Conservation (phyloP, 2,113 vertebrate genomes). For the Acanthisitta chloris region DNA sequence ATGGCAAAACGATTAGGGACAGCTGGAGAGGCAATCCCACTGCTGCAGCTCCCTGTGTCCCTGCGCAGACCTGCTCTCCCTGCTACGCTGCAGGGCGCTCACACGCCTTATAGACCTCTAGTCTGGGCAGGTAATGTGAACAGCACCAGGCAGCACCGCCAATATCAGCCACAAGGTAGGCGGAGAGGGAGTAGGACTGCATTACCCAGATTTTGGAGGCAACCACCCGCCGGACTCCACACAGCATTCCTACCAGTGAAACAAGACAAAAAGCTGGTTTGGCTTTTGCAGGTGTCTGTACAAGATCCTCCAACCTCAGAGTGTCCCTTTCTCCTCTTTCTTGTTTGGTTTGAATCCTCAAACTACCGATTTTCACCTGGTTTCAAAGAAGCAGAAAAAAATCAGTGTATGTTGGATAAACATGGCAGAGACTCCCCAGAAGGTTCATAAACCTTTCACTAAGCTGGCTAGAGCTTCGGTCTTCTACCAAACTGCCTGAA, state of each 20-base stretch:
- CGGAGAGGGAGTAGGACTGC: not conserved
- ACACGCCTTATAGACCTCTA: rapidly evolving
- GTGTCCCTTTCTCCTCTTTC: not conserved
- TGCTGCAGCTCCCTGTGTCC: not conserved
- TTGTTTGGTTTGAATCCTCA: not conserved
- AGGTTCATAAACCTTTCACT: slow-evolving; percentile 25
- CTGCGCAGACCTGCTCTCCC: rapidly evolving
- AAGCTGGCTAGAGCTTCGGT: not conserved
- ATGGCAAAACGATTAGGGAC: not conserved
- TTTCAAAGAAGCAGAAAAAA: not conserved
- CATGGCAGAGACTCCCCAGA: rapidly evolving
- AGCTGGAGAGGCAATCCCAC: not conserved
- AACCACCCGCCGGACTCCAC: rapidly evolving
- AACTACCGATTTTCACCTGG: not conserved
- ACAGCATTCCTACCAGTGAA: not conserved
- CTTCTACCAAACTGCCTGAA: not conserved
- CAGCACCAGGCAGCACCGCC: no score
- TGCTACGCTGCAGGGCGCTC: rapidly evolving
- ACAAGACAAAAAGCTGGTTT: not conserved
- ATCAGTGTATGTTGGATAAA: not conserved
- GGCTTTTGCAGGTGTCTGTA: not conserved
- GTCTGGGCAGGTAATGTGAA: not conserved
- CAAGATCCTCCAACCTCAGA: not conserved
- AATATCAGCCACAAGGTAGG: not conserved
- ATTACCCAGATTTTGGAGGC: not conserved